Percentiles rank a stretch among this genome's conserved stretches.
These are phyloP conservation scores for Gasterosteus nipponicus DNA, from an alignment of 2,113 vertebrate genomes.

Conservation along the genomic window DNA sequence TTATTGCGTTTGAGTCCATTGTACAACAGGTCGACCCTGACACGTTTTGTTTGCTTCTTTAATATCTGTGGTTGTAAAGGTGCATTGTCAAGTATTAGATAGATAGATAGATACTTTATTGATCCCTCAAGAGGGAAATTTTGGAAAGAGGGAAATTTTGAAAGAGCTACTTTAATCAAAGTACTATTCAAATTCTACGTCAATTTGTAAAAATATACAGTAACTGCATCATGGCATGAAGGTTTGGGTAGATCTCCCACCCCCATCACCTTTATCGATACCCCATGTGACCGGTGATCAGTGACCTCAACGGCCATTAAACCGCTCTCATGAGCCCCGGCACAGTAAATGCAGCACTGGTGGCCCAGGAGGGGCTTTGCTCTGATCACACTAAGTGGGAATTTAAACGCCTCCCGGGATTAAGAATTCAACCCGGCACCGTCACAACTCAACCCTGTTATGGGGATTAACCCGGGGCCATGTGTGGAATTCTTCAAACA, in stretches of 20 bases:
- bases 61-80: neutral
- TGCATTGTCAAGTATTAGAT: neutral
- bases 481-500: conserved; percentile 64
- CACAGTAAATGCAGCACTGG: conserved; percentile 54
- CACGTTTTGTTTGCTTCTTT: neutral
- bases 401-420: conserved; percentile 75
- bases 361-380: conserved; percentile 64
- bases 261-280: neutral
- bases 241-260: neutral
- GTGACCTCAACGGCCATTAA: conserved; percentile 40
- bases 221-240: neutral
- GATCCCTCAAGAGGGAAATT: too few species aligned
- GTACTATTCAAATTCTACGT: too few species aligned
- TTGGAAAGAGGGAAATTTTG: too few species aligned
- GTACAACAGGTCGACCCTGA: neutral
- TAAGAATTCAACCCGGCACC: conserved; percentile 65
- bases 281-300: conserved; percentile 12
- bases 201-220: too few species aligned
- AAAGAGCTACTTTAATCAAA: too few species aligned
- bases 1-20: neutral
- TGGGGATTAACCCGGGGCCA: conserved; percentile 69
- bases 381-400: conserved; percentile 72
- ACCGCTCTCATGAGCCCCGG: conserved; percentile 33
- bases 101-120: too few species aligned
- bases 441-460: conserved; percentile 62